phyloP scores from a whole-genome alignment of 2,113 vertebrate genomes.

The Aptenodytes forsteri region DNA sequence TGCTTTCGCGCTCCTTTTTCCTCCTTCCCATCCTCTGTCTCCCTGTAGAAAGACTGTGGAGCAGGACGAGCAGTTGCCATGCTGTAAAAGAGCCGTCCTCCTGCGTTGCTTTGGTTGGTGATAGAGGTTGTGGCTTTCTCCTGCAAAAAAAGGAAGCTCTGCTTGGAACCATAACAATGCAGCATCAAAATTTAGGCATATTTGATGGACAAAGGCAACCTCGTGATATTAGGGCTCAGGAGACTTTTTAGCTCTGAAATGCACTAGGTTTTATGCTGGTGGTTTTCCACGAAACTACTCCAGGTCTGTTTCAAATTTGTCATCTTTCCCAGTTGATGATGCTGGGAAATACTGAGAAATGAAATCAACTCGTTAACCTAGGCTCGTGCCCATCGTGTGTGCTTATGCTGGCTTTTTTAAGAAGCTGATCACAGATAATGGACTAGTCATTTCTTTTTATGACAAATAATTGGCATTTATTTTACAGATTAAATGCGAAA shows the following conservation, averaged over 20 bases:
- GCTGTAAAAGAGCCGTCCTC: neutral
- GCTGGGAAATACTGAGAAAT: neutral
- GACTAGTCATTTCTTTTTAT: neutral
- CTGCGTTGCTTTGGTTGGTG: no score
- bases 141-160: neutral
- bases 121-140: neutral
- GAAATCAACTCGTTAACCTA: neutral
- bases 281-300: neutral
- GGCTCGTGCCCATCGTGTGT: neutral
- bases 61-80: fast-evolving
- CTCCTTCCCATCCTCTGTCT: fast-evolving
- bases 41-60: fast-evolving
- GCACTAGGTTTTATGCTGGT: neutral
- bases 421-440: neutral
- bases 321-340: neutral
- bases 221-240: neutral
- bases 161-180: neutral
- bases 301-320: neutral
- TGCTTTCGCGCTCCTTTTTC: neutral
- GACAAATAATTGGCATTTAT: neutral
- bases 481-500: neutral
- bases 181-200: neutral
- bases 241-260: neutral
- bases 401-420: neutral
- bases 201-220: neutral